Percentiles rank a stretch among this genome's conserved stretches.
Conservation (phyloP, 2,888 invertebrate species). For the Nemapogon koenigi region DNA sequence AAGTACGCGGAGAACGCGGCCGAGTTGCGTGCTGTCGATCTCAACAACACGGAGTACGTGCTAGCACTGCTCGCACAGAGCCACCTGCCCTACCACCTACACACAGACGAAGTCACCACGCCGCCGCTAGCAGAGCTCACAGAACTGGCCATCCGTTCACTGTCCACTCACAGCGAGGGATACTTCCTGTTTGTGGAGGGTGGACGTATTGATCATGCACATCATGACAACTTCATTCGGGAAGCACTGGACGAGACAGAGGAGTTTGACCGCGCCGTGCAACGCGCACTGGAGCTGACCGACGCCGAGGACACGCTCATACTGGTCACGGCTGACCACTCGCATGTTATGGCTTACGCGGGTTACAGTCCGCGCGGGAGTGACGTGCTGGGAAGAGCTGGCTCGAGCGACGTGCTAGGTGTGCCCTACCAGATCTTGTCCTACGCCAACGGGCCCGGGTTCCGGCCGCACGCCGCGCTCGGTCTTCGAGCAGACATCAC, state of each 20-base stretch:
- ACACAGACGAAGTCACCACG: slow-evolving; percentile 31
- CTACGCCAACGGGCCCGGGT: slow-evolving; percentile 68
- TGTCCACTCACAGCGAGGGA: slow-evolving; percentile 61
- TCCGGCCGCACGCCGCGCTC: slow-evolving; percentile 25
- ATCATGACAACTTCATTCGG: slow-evolving; percentile 55
- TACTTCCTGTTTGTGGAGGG: slow-evolving; percentile 68
- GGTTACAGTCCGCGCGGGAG: slow-evolving; percentile 68
- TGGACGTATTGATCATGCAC: slow-evolving; percentile 65
- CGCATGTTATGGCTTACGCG: slow-evolving; percentile 71
- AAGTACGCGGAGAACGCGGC: slow-evolving; percentile 56
- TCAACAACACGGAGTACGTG: slow-evolving; percentile 42
- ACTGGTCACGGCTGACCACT: slow-evolving; percentile 79
- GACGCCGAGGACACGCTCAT: slow-evolving; percentile 71
- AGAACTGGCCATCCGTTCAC: slow-evolving; percentile 60
- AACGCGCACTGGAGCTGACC: slow-evolving; percentile 27
- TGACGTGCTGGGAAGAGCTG: slow-evolving; percentile 28
- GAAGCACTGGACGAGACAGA: slow-evolving; percentile 68
- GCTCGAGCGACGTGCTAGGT: slow-evolving; percentile 34
- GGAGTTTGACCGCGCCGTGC: slow-evolving; percentile 63
- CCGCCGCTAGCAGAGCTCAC: slow-evolving; percentile 71
- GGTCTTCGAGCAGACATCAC: slow-evolving; percentile 43
- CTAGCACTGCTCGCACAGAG: slow-evolving; percentile 48
- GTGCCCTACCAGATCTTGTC: slow-evolving; percentile 62
- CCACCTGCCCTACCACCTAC: slow-evolving; percentile 56
- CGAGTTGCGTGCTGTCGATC: slow-evolving; percentile 43